Evolutionary conservation across 1,140 invertebrate species (phyloP), one percentile per base, ranked within the genome.

Genomic region (Aphis gossypii): DNA sequence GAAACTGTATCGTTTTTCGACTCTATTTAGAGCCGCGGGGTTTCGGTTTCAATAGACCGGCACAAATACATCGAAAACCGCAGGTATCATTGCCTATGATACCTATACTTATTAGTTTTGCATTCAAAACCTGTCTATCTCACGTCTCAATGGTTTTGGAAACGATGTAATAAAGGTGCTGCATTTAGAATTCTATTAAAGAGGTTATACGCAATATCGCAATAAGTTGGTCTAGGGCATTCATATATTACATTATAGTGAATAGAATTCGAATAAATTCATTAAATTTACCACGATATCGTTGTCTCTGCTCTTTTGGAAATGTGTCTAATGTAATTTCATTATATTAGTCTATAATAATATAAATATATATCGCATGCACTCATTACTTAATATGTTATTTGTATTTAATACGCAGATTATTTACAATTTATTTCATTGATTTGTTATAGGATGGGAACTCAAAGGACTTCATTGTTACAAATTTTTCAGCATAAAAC

Each of bases 401-500:
- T 46, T 4, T 14, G 30, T 30, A 5, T 76, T 76, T n/a, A 76
- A 76, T n/a, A 0, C 30, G 1, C 14, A 76, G 30, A 76, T 76
- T 76, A 76, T 20, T 41, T 41, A 83, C 21, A 83, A 83, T 84
- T 84, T 54, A 11, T 54, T 7, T 51, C 46, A 41, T 30, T 56
- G 89, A 41, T 94, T 90, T 95, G 94, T 97, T 96, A 93, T 96
- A 99, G 98, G 98, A 95, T 99, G 98, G 98, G 98, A 98, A 96
- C 96, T 98, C 94, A 97, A 97, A 96, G 98, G 98, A 94, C 96
- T 98, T 95, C 96, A 98, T 95, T 99, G 98, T 96, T 99, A 98
- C 96, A 98, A 98, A 96, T 98, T 98, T 96, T 99, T 99, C 96
- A 98, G 98, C 96, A 98, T 99, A 95, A 97, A 97, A 95, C 98